These are phyloP conservation scores for Ctenomys sociabilis DNA, from an alignment of 2,113 vertebrate species.

Conservation along the genomic window DNA sequence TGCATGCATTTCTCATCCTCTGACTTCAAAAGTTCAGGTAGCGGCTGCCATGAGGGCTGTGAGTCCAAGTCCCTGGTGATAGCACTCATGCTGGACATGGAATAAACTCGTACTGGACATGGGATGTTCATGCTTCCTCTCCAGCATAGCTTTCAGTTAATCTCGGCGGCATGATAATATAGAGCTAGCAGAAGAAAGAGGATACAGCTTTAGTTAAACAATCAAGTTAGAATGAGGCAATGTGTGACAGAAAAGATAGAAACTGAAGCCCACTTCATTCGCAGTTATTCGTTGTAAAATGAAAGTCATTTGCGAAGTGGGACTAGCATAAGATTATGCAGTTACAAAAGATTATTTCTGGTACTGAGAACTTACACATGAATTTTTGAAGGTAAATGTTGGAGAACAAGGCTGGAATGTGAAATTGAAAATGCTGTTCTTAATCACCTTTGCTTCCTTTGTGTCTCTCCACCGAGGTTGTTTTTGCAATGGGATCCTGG, in stretches of 20 bases:
- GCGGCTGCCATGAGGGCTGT: not conserved
- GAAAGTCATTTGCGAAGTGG: not conserved
- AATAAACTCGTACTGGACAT: too few species aligned
- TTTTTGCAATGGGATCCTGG: not conserved
- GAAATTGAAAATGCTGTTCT: not conserved
- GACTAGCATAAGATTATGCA: not conserved
- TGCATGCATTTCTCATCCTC: not conserved
- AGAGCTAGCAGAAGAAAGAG: not conserved
- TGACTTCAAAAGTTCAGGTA: not conserved
- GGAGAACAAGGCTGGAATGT: not conserved
- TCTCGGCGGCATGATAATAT: not conserved
- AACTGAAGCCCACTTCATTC: not conserved
- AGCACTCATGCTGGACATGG: not conserved
- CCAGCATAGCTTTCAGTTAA: not conserved
- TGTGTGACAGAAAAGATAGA: not conserved
- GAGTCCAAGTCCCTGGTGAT: accelerated
- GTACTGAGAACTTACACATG: not conserved
- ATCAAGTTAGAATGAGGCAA: not conserved
- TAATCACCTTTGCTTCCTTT: not conserved
- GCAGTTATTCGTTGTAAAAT: not conserved
- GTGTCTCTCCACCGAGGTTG: accelerated
- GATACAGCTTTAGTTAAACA: not conserved
- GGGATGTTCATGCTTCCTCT: not conserved
- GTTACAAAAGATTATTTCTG: not conserved
- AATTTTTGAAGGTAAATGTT: not conserved